Evolutionary conservation across 2,888 invertebrate genomes (phyloP).

Genomic region (Sturmia bella): DNA sequence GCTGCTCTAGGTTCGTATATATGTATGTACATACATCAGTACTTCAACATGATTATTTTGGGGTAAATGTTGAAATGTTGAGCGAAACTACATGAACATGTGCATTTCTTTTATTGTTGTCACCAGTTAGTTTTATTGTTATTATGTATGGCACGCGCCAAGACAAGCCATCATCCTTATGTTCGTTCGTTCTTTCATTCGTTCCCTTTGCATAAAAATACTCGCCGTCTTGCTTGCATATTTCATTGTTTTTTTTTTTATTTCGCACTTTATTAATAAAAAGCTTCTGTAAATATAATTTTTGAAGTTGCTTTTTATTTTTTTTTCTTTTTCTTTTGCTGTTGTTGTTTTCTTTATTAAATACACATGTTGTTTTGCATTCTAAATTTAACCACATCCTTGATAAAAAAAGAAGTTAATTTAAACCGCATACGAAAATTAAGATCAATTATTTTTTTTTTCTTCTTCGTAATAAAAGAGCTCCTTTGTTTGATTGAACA

Average conservation of each 20-base stretch:
- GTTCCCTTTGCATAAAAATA: slow-evolving; percentile 28
- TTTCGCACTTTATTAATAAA: neutral
- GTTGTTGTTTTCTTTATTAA: slow-evolving; percentile 31
- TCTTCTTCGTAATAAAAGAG: neutral
- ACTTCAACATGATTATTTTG: slow-evolving; percentile 46
- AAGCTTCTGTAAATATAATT: slow-evolving; percentile 60
- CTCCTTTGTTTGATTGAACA: neutral
- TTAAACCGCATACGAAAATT: slow-evolving; percentile 12
- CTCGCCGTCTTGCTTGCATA: too few relatives aligned
- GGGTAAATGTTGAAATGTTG: slow-evolving; percentile 64
- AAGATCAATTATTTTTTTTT: slow-evolving; percentile 27
- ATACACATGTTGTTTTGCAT: slow-evolving; percentile 54
- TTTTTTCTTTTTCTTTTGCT: slow-evolving; percentile 22
- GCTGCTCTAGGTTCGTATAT: slow-evolving; percentile 6
- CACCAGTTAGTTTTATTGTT: slow-evolving; percentile 55
- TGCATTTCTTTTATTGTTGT: slow-evolving; percentile 59
- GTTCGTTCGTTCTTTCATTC: too few relatives aligned
- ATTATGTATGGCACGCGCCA: slow-evolving; percentile 75
- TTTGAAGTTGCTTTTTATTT: slow-evolving; percentile 51
- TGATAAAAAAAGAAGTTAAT: slow-evolving; percentile 14
- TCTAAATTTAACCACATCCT: slow-evolving; percentile 65
- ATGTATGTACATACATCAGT: neutral
- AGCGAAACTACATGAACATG: slow-evolving; percentile 49
- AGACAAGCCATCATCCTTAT: slow-evolving; percentile 59
- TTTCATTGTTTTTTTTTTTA: slow-evolving; percentile 2